Percentiles rank a stretch among this genome's conserved stretches.
phyloP scores from a whole-genome alignment of 2,113 vertebrate genomes.

The Sorex araneus region DNA sequence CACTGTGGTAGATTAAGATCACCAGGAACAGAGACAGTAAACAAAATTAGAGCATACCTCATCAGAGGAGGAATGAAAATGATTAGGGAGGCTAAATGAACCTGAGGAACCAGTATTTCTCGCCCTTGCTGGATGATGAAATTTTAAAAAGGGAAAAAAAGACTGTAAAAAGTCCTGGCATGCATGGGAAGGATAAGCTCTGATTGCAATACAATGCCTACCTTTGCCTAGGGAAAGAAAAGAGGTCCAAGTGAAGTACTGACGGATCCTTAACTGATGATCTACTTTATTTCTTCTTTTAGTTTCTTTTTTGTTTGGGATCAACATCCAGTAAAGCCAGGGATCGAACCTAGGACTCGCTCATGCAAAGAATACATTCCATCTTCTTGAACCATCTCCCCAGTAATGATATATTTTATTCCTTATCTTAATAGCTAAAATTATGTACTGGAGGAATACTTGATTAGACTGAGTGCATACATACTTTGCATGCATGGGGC shows the following conservation, averaged over 20 bases:
- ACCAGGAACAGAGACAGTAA: slow-evolving; percentile 61
- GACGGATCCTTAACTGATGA: not conserved
- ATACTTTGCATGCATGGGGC: too few species aligned
- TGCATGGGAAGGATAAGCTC: slow-evolving; percentile 43
- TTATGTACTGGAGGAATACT: too few species aligned
- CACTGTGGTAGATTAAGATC: slow-evolving; percentile 66
- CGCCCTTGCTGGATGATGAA: slow-evolving; percentile 50
- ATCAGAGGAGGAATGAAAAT: slow-evolving; percentile 53
- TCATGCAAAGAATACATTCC: too few species aligned
- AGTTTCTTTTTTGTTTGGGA: too few species aligned
- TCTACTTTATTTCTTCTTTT: slow-evolving; percentile 31
- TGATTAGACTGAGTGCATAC: too few species aligned
- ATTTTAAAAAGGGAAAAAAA: slow-evolving; percentile 27
- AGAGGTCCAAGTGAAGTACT: not conserved
- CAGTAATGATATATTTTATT: too few species aligned
- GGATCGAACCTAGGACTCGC: too few species aligned
- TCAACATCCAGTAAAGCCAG: too few species aligned
- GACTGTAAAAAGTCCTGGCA: slow-evolving; percentile 53
- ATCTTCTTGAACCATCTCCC: too few species aligned
- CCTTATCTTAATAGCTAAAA: not conserved
- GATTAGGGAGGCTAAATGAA: slow-evolving; percentile 47
- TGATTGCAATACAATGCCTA: slow-evolving; percentile 13
- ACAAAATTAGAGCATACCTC: slow-evolving; percentile 69
- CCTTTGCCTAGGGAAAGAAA: slow-evolving; percentile 24
- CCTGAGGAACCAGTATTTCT: slow-evolving; percentile 78